Evolutionary conservation across 2,797 vertebrate species (phyloP).

Genomic region (Myripristis jacobus): DNA sequence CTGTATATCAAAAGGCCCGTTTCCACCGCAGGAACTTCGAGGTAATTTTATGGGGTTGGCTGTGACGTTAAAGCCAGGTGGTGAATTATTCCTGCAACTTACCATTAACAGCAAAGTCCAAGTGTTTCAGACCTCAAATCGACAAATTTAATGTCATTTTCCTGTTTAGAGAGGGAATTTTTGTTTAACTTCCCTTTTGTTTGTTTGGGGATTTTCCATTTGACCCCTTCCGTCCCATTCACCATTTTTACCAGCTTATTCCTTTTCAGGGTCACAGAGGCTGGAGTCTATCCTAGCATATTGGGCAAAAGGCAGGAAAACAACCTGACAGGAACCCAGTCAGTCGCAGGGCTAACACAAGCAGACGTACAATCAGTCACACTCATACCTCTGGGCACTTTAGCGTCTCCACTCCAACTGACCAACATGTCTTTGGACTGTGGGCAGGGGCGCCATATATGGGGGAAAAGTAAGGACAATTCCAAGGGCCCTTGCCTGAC

Average conservation of each 20-base stretch:
- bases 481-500: too few species aligned
- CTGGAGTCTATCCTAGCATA: slow-evolving; percentile 21
- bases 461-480: too few species aligned
- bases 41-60: too few species aligned
- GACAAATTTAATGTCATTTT: too few species aligned
- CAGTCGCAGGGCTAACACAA: slow-evolving; percentile 18
- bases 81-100: too few species aligned
- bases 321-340: slow-evolving; percentile 23
- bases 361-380: slow-evolving; percentile 11
- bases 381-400: slow-evolving; percentile 34
- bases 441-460: too few species aligned
- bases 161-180: slow-evolving; percentile 18
- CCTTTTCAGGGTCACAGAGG: slow-evolving; percentile 43
- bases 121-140: not conserved
- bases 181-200: slow-evolving; percentile 10
- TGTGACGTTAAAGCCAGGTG: too few species aligned
- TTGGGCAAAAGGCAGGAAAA: slow-evolving; percentile 35
- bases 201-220: slow-evolving; percentile 32
- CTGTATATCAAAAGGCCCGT: too few species aligned
- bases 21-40: too few species aligned
- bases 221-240: slow-evolving; percentile 53
- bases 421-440: slow-evolving; percentile 7
- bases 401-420: slow-evolving; percentile 10
- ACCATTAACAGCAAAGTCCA: not conserved
- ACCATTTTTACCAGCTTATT: slow-evolving; percentile 27